Evolutionary conservation across 2,888 invertebrate genomes (phyloP).

Genomic region (Corythucha ciliata): DNA sequence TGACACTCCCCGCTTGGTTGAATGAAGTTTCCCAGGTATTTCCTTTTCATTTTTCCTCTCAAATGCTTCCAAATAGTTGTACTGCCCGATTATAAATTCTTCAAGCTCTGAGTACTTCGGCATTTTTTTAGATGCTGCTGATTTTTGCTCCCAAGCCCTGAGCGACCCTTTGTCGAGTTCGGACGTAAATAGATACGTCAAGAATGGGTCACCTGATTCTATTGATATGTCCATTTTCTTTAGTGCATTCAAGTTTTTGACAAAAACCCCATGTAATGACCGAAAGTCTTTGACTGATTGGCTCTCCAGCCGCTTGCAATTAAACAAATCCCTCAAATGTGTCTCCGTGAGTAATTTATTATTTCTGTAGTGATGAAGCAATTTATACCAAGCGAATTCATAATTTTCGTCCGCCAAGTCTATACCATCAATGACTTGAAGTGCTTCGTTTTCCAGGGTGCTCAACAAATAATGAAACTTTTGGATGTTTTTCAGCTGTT

Average conservation of each 20-base stretch:
- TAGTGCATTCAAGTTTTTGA: constrained; percentile 8
- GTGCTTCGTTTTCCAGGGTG: neutral
- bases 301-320: neutral
- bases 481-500: neutral
- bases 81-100: neutral
- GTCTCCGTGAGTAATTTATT: constrained; percentile 1
- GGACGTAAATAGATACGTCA: constrained; percentile 5
- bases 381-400: constrained; percentile 5
- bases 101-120: neutral
- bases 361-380: constrained; percentile 5
- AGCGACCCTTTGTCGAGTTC: constrained; percentile 1
- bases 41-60: neutral
- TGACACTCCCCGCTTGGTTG: neutral
- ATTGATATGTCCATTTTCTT: neutral
- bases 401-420: constrained; percentile 8
- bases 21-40: neutral
- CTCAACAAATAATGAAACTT: constrained; percentile 9
- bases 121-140: neutral
- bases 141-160: constrained; percentile 3
- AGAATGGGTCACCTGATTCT: neutral
- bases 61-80: constrained; percentile 10
- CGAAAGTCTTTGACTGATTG: constrained; percentile 2
- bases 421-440: neutral
- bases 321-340: neutral
- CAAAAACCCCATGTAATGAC: neutral